Evolutionary conservation across 1,140 invertebrate genomes (phyloP).

Genomic region (Phymorhynchus buccinoides): DNA sequence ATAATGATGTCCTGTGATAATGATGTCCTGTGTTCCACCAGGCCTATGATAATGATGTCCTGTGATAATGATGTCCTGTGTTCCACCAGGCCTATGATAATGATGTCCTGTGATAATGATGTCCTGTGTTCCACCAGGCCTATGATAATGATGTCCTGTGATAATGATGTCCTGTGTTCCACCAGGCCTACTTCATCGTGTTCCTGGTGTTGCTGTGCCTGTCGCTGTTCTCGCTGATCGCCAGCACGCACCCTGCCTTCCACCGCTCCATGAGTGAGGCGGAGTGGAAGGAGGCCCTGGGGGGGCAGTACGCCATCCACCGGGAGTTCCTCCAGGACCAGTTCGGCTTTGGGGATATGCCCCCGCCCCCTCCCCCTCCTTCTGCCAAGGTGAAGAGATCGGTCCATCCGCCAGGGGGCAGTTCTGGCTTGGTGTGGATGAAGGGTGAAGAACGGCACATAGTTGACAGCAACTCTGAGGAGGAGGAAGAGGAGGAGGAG

Average conservation of each 20-base stretch:
- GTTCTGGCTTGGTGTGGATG: neutral
- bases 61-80: too few species aligned
- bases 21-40: too few species aligned
- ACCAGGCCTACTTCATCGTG: conserved; percentile 1
- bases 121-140: too few species aligned
- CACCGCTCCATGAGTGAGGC: neutral
- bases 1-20: too few species aligned
- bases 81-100: too few species aligned
- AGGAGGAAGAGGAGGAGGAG: too few species aligned
- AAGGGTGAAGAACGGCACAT: too few species aligned
- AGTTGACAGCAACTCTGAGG: too few species aligned
- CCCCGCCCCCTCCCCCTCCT: neutral
- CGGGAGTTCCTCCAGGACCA: neutral
- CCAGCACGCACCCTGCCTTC: conserved; percentile 22
- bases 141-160: too few species aligned
- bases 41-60: too few species aligned
- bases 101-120: too few species aligned
- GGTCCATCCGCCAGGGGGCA: neutral
- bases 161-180: too few species aligned
- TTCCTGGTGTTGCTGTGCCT: neutral
- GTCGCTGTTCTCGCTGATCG: conserved; percentile 34
- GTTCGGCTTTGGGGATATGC: neutral
- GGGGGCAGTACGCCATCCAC: neutral
- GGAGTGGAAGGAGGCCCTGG: conserved; percentile 26
- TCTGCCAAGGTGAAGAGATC: neutral